These are phyloP conservation scores for Cephalopachus bancanus DNA, from an alignment of 2,797 vertebrate genomes.

Conservation along the genomic window DNA sequence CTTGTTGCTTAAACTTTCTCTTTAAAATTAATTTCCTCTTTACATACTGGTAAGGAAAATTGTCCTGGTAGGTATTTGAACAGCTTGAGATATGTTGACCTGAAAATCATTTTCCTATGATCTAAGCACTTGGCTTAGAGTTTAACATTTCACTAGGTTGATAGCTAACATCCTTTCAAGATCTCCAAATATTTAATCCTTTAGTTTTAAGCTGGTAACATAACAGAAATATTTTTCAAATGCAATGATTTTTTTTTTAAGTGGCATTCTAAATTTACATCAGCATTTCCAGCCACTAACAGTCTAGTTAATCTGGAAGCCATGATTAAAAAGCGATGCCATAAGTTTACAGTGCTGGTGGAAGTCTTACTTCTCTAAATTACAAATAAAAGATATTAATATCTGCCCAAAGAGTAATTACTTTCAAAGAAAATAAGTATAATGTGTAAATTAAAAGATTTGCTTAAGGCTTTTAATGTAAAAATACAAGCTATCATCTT, in stretches of 20 bases:
- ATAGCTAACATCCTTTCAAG: slow-evolving; percentile 59
- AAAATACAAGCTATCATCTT: slow-evolving; percentile 41
- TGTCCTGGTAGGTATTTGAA: slow-evolving; percentile 76
- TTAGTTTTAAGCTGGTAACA: slow-evolving; percentile 53
- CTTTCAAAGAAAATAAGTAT: slow-evolving; percentile 26
- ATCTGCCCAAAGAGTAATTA: not conserved
- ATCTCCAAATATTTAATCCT: not conserved
- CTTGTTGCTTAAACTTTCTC: slow-evolving; percentile 64
- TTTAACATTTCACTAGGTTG: slow-evolving; percentile 74
- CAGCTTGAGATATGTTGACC: slow-evolving; percentile 81
- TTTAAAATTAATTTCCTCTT: slow-evolving; percentile 74
- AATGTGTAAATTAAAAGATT: not conserved
- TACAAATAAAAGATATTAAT: not conserved
- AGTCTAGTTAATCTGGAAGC: not conserved
- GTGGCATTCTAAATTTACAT: slow-evolving; percentile 24
- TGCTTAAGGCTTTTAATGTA: not conserved
- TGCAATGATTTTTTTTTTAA: not conserved
- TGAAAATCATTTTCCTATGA: slow-evolving; percentile 66
- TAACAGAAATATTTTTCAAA: not conserved
- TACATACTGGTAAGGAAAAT: slow-evolving; percentile 60
- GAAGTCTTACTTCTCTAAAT: slow-evolving; percentile 50
- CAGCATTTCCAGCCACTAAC: not conserved
- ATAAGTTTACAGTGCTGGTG: not conserved
- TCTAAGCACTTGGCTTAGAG: slow-evolving; percentile 69
- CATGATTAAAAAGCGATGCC: not conserved